phyloP scores from a whole-genome alignment of 1,140 invertebrate species.

The Potamilus streckersoni region DNA sequence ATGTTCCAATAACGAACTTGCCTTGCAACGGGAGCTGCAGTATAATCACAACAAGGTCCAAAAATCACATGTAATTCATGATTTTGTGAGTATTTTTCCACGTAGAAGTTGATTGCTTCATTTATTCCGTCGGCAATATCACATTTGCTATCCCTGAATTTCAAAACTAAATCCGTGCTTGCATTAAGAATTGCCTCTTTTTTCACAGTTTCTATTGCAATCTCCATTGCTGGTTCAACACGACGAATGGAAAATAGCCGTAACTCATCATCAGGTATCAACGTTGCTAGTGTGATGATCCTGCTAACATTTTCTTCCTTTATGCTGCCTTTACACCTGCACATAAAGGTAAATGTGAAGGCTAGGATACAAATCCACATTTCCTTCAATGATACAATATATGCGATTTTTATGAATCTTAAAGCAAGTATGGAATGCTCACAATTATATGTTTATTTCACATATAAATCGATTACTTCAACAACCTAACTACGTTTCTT shows the following conservation, averaged over 20 bases:
- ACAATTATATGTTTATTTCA: no score
- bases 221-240: conserved; percentile 31
- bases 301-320: no score
- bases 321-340: no score
- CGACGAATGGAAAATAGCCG: conserved; percentile 24
- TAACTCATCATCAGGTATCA: conserved; percentile 1
- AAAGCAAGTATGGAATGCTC: no score
- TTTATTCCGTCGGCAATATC: conserved; percentile 47
- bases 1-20: conserved; percentile 81
- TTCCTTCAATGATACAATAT: no score
- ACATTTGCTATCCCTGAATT: conserved; percentile 48
- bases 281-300: conserved; percentile 5
- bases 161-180: conserved; percentile 27
- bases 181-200: conserved; percentile 9
- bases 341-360: no score
- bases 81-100: conserved; percentile 14
- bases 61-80: conserved; percentile 80
- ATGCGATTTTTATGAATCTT: no score
- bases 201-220: conserved; percentile 32
- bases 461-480: no score
- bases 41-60: conserved; percentile 91
- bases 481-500: no score
- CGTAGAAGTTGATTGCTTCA: conserved; percentile 54
- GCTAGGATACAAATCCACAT: no score
- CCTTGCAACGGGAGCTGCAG: conserved; percentile 87